These are phyloP conservation scores for Aselliscus stoliczkanus DNA, from an alignment of 2,797 vertebrate genomes.

Conservation along the genomic window DNA sequence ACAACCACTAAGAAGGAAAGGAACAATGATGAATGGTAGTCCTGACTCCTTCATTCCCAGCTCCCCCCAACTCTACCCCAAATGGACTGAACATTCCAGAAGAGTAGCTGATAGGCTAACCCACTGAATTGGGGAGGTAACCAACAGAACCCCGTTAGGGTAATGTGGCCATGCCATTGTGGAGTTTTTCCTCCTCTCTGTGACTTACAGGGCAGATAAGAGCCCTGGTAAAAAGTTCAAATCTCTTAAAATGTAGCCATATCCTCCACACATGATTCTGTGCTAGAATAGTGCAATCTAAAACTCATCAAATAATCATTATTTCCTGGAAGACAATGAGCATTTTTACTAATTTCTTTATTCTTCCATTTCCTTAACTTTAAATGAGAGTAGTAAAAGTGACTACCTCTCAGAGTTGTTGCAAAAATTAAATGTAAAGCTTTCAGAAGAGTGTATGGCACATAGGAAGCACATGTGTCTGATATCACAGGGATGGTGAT, in stretches of 20 bases:
- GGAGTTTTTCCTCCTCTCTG: neutral
- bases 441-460: neutral
- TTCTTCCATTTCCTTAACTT: neutral
- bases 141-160: neutral
- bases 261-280: neutral
- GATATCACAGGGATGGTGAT: neutral
- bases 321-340: neutral
- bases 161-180: neutral
- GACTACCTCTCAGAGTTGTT: neutral
- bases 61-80: too few relatives aligned
- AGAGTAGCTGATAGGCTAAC: neutral
- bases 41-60: neutral
- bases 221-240: neutral
- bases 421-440: neutral
- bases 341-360: neutral
- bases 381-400: neutral
- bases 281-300: neutral
- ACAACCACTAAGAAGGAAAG: neutral
- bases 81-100: neutral
- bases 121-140: neutral
- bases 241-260: neutral
- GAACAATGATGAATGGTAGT: neutral
- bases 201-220: neutral
- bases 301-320: neutral
- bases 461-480: neutral